Evolutionary conservation across 1,140 invertebrate species (phyloP).

Genomic region (Pseudobourletiella spinata): DNA sequence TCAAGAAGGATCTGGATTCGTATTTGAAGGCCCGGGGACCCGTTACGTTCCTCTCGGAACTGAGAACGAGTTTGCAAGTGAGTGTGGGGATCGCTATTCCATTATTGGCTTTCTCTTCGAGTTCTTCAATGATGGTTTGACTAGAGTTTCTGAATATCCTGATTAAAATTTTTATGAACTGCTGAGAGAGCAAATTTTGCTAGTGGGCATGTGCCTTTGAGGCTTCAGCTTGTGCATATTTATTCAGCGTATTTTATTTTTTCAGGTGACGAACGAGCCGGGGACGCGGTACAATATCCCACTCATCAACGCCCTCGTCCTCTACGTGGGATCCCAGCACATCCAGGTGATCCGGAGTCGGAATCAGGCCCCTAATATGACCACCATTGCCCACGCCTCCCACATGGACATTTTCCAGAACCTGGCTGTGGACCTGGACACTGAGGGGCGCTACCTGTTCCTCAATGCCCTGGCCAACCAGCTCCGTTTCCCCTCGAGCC

Average conservation of each 20-base stretch:
- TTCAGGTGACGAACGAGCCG: constrained; percentile 62
- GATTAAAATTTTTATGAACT: constrained; percentile 5
- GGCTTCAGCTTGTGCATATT: too few species aligned
- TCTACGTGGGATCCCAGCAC: constrained; percentile 95
- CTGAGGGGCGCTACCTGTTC: constrained; percentile 92
- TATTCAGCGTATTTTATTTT: background rate
- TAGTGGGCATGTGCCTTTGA: too few species aligned
- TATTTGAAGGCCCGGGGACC: constrained; percentile 90
- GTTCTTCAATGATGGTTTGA: constrained; percentile 10
- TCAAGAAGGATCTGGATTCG: constrained; percentile 92
- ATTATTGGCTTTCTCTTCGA: background rate
- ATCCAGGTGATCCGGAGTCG: constrained; percentile 79
- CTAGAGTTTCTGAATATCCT: constrained; percentile 19
- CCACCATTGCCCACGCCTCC: constrained; percentile 90
- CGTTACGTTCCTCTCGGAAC: constrained; percentile 88
- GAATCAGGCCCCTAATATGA: constrained; percentile 83
- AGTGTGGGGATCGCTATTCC: background rate
- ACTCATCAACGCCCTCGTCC: constrained; percentile 90
- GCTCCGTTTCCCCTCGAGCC: constrained; percentile 95
- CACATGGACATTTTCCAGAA: constrained; percentile 99
- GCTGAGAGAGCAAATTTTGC: background rate
- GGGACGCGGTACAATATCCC: constrained; percentile 90
- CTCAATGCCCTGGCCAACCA: constrained; percentile 98
- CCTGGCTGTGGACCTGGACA: constrained; percentile 92
- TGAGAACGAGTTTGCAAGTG: constrained; percentile 78